Conservation (phyloP, 1,140 invertebrate species). For the Mizuhopecten yessoensis region DNA sequence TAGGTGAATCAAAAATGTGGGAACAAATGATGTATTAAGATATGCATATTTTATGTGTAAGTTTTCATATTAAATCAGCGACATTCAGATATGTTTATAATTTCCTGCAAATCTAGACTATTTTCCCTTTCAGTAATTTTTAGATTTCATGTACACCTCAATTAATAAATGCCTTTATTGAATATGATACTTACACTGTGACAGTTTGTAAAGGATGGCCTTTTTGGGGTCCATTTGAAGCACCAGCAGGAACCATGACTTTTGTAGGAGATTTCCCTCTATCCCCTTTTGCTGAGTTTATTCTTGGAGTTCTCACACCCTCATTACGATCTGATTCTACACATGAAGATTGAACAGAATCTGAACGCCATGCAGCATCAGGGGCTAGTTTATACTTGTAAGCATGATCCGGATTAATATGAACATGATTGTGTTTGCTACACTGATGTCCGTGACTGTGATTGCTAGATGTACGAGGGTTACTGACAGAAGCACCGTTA, state of each 20-base stretch:
- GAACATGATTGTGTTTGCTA: conserved; percentile 57
- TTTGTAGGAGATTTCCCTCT: conserved; percentile 61
- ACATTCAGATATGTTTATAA: no score
- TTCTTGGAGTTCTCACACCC: conserved; percentile 48
- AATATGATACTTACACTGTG: conserved; percentile 42
- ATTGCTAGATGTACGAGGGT: background rate
- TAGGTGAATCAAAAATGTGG: no score
- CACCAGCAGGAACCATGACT: conserved; percentile 54
- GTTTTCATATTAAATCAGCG: no score
- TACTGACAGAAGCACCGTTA: conserved; percentile 8
- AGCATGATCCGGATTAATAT: conserved; percentile 49
- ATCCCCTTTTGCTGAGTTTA: conserved; percentile 56
- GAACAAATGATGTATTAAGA: no score
- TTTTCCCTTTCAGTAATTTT: no score
- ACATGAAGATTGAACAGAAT: conserved; percentile 54
- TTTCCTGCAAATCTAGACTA: no score
- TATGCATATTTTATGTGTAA: no score
- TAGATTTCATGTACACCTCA: no score
- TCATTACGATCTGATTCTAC: conserved; percentile 45
- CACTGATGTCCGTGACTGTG: conserved; percentile 46
- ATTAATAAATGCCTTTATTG: no score
- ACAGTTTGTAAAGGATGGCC: conserved; percentile 7
- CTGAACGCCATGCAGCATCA: conserved; percentile 51
- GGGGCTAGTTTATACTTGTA: conserved; percentile 60
- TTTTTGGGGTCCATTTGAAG: conserved; percentile 41